Base-by-base conservation (phyloP, 2,113 vertebrate genomes). In the Chinchilla lanigera region DNA sequence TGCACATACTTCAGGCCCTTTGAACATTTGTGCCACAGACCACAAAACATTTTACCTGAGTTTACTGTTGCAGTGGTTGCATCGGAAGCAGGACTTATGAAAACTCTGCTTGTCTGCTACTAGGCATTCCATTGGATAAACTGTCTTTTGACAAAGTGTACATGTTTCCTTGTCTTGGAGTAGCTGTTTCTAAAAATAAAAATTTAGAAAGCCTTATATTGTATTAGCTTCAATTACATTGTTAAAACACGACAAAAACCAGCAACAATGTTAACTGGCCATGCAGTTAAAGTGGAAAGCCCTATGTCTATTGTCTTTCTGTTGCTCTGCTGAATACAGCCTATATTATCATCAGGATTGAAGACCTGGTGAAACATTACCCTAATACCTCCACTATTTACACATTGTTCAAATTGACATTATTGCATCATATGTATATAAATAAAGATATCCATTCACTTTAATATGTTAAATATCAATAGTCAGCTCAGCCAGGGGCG, bases 31-130 rank as follows among this genome's bases (percentile, higher is more conserved):
- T 17, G 30, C 0, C 19, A 35, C 14, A 94, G 44, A n/a, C 1
- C 52, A 52, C 24, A 69, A 0, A 56, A 41, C 2, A 67, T 88
- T 98, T 99, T 99, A 99, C 99, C 99, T 99, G 98, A 99, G 98
- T 94, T 99, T 99, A 97, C 98, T 99, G 97, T 98, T 98, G 97
- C 99, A 99, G 84, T 99, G 99, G 96, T 99, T 98, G 97, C 99
- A 99, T 98, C 99, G 98, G 98, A 99, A 99, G 98, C 99, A 99
- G n/a, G 99, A 99, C 98, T 99, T 99, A 99, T 99, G 99, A 99
- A 99, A 99, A 98, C 98, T 99, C 98, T 99, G 99, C 98, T 99
- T 99, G 99, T 99, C 99, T 4, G 99, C 99, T 97, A 99, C 98
- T 30, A 99, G 98, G 91, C 99, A 98, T 98, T 99, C 99, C 99